Base-by-base conservation (phyloP, 2,113 vertebrate species). In the Callaeas wilsoni region DNA sequence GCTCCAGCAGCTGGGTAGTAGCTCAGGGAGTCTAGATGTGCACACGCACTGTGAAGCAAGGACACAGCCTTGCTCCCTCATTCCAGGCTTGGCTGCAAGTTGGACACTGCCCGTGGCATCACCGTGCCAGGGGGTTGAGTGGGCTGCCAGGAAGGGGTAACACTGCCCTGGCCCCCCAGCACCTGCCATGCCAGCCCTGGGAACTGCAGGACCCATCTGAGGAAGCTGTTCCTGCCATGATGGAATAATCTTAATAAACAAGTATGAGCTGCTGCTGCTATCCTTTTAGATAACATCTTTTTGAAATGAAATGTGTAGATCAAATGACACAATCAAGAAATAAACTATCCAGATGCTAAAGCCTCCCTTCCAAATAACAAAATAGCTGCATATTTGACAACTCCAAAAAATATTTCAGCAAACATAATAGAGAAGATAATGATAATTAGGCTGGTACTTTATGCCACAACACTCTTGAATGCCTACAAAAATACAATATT, bases 401-500 rank as follows among this genome's bases (percentile, higher is more conserved):
- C 92, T 94, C 76, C 18, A 84, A 84, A 90, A 91, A 94, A 78
- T 81, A 95, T 94, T 96, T 94, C 96, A 82, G 92, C 90, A 91
- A 96, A 90, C 92, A 93, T 76, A 96, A 91, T 70, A 82, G 84
- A 84, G 59, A 90, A 90, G 82, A 96, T 96, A 96, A 97, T 82
- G 92, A 94, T 96, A 97, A 96, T 97, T 96, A 97, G 79, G 44
- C 78, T 23, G 50, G 82, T 50, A 77, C 87, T 97, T 96, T 91
- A 88, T 90, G 84, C 76, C 73, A 46, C 82, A 94, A 91, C 8
- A 4, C 65, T 88, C 84, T 93, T 80, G 79, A 96, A 95, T 95
- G 93, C 77, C 59, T 42, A 74, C 37, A 88, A 82, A 97, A 96
- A 96, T 75, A 90, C 90, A 96, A 87, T 96, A 94, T 97, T 97